These are phyloP conservation scores for Cyprinodon tularosa DNA, from an alignment of 2,113 vertebrate species.

Conservation along the genomic window DNA sequence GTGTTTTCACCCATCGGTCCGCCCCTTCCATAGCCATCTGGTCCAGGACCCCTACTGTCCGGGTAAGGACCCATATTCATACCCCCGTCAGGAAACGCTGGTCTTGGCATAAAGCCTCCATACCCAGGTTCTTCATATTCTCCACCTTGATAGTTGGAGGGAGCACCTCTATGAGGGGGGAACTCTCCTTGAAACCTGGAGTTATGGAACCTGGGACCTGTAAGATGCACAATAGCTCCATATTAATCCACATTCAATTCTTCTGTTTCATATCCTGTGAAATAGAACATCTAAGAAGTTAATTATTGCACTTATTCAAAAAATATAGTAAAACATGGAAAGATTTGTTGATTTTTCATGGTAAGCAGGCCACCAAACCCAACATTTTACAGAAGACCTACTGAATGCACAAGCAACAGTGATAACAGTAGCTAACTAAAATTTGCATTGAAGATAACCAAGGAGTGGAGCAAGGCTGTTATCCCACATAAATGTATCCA, in stretches of 20 bases:
- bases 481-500: background rate
- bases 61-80: constrained; percentile 58
- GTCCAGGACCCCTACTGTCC: constrained; percentile 46
- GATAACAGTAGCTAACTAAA: background rate
- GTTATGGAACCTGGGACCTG: constrained; percentile 62
- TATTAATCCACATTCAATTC: background rate
- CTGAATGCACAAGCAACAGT: background rate
- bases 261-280: too few relatives aligned
- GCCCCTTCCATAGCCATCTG: constrained; percentile 56
- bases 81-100: constrained; percentile 41
- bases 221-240: background rate
- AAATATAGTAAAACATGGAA: too few relatives aligned
- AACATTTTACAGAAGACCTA: too few relatives aligned
- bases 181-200: constrained; percentile 61
- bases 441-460: background rate
- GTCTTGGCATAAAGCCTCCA: constrained; percentile 44
- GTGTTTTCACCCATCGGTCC: constrained; percentile 32
- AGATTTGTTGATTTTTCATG: too few relatives aligned
- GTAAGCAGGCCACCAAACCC: too few relatives aligned
- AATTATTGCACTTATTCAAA: too few relatives aligned
- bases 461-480: background rate
- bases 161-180: constrained; percentile 42
- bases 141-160: constrained; percentile 48
- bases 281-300: too few relatives aligned
- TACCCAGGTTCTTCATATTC: constrained; percentile 45